A percentile compares a stretch with the other conserved stretches of the same genome.
Evolutionary conservation across 2,797 vertebrate species (phyloP).

Genomic region (Thalassophryne amazonica): DNA sequence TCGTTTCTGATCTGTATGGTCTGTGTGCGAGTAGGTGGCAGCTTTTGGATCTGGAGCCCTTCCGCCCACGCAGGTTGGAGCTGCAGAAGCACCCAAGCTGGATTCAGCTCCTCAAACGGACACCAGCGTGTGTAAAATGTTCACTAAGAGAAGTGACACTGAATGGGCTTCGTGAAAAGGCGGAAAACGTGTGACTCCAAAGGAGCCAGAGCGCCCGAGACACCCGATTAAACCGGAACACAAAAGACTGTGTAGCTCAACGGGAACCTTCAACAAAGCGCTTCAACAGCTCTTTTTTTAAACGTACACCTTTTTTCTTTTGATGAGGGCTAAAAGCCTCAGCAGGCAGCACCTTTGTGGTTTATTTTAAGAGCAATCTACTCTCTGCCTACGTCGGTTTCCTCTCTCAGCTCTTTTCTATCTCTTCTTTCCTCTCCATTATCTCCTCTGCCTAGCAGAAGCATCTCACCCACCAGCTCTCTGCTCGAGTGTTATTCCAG

Average conservation of each 20-base stretch:
- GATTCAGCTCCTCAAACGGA: constrained; percentile 41
- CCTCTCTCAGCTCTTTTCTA: constrained; percentile 23
- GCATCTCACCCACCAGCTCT: constrained; percentile 40
- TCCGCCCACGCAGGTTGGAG: constrained; percentile 54
- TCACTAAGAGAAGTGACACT: constrained; percentile 47
- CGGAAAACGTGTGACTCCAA: constrained; percentile 22
- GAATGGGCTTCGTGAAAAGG: constrained; percentile 23
- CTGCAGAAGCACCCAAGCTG: constrained; percentile 63
- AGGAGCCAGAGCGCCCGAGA: constrained; percentile 17
- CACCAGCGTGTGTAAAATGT: constrained; percentile 57
- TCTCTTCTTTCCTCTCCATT: constrained; percentile 46
- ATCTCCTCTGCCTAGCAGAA: constrained; percentile 36
- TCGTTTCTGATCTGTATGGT: background rate
- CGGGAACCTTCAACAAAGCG: constrained; percentile 10
- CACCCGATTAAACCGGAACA: constrained; percentile 10
- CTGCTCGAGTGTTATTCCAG: constrained; percentile 42
- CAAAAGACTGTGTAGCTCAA: constrained; percentile 36
- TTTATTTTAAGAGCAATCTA: constrained; percentile 42
- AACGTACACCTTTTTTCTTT: constrained; percentile 8
- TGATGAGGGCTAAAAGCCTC: constrained; percentile 26
- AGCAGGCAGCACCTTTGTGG: constrained; percentile 28
- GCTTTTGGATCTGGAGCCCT: constrained; percentile 53
- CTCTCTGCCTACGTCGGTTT: constrained; percentile 40
- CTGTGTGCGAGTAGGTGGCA: constrained; percentile 48
- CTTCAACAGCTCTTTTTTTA: constrained; percentile 15